phyloP scores from a whole-genome alignment of 2,888 invertebrate species.

The Leptopilina syphax region DNA sequence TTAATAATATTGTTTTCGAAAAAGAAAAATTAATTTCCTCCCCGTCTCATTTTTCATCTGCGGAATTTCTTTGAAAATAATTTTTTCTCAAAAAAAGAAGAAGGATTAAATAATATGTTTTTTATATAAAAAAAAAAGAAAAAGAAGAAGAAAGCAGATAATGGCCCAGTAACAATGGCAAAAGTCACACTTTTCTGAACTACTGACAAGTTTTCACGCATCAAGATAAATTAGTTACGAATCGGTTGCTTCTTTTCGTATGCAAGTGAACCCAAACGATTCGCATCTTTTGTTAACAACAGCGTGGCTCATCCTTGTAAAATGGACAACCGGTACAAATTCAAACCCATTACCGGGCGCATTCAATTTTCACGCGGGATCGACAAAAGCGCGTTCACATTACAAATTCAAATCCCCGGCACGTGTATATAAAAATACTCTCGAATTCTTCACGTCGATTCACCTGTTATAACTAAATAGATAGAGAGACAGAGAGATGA shows the following conservation, averaged over 20 bases:
- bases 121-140: no score
- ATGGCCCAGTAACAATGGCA: not conserved
- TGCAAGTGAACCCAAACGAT: conserved; percentile 51
- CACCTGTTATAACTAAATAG: conserved; percentile 55
- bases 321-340: conserved; percentile 65
- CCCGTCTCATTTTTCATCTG: no score
- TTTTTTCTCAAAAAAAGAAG: no score
- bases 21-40: no score
- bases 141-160: not conserved
- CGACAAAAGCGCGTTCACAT: conserved; percentile 67
- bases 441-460: conserved; percentile 58
- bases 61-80: no score
- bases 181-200: conserved; percentile 6
- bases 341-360: conserved; percentile 66
- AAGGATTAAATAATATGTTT: no score
- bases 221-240: conserved; percentile 32
- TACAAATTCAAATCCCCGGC: conserved; percentile 70
- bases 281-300: conserved; percentile 56
- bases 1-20: no score
- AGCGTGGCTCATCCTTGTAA: conserved; percentile 55
- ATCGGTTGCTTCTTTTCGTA: conserved; percentile 40
- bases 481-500: not conserved
- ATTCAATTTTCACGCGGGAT: conserved; percentile 68
- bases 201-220: conserved; percentile 30
- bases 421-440: conserved; percentile 65